phyloP scores from a whole-genome alignment of 2,113 vertebrate species.

The Pardalotus punctatus region DNA sequence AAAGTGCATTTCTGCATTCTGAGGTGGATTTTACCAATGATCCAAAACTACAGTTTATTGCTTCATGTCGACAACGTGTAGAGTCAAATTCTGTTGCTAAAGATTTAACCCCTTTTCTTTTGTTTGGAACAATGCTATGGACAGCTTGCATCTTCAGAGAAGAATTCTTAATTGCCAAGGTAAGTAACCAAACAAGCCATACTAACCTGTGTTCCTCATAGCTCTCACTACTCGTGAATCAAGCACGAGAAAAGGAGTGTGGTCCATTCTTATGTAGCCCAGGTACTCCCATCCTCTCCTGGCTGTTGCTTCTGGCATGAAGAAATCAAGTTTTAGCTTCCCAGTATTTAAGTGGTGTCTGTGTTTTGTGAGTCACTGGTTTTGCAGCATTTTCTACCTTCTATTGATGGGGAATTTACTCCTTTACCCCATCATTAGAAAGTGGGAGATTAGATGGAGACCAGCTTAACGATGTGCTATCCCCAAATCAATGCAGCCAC shows the following conservation, averaged over 20 bases:
- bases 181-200: not conserved
- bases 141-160: not conserved
- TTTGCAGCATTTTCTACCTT: not conserved
- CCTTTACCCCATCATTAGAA: not conserved
- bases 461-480: accelerated
- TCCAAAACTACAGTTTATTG: not conserved
- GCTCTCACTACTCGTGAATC: not conserved
- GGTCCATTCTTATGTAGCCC: not conserved
- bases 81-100: not conserved
- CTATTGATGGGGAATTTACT: not conserved
- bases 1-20: not conserved
- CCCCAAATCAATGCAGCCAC: not conserved
- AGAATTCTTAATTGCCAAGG: not conserved
- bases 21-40: not conserved
- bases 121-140: not conserved
- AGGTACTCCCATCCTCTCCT: not conserved
- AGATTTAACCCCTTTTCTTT: not conserved
- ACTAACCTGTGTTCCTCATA: not conserved
- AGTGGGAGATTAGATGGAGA: not conserved
- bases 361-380: not conserved
- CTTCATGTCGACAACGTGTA: not conserved
- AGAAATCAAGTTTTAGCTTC: not conserved
- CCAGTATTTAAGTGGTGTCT: not conserved
- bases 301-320: not conserved
- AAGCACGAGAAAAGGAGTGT: not conserved